Evolutionary conservation across 2,113 vertebrate species (phyloP).

Genomic region (Axis porcinus): DNA sequence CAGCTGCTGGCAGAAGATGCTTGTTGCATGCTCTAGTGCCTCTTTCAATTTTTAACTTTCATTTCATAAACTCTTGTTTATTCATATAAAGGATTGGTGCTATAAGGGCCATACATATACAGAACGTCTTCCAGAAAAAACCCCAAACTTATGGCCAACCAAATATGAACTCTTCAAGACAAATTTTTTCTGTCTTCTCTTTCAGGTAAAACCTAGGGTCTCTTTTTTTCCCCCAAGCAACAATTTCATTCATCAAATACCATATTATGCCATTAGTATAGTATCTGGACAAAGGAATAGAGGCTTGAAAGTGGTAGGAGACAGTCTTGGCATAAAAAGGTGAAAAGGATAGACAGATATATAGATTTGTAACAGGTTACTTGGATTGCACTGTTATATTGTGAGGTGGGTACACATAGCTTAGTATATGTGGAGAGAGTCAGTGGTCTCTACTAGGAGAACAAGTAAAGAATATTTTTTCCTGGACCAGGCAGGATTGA

Average conservation of each 20-base stretch:
- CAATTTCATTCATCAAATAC: neutral
- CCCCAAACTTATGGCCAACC: neutral
- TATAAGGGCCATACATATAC: neutral
- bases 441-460: neutral
- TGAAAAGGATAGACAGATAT: neutral
- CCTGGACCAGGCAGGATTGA: neutral
- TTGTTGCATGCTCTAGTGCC: neutral
- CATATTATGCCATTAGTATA: neutral
- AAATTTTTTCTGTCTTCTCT: neutral
- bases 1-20: neutral
- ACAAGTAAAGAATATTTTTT: neutral
- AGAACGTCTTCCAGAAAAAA: neutral
- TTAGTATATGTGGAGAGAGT: neutral
- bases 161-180: neutral
- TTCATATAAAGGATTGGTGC: neutral
- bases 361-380: neutral
- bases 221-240: neutral
- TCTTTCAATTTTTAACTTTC: neutral
- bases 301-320: neutral
- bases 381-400: neutral
- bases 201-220: neutral
- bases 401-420: neutral
- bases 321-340: neutral
- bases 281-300: neutral
- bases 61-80: neutral